Evolutionary conservation across 2,888 invertebrate genomes (phyloP).

Genomic region (Amblyjoppa proteus): DNA sequence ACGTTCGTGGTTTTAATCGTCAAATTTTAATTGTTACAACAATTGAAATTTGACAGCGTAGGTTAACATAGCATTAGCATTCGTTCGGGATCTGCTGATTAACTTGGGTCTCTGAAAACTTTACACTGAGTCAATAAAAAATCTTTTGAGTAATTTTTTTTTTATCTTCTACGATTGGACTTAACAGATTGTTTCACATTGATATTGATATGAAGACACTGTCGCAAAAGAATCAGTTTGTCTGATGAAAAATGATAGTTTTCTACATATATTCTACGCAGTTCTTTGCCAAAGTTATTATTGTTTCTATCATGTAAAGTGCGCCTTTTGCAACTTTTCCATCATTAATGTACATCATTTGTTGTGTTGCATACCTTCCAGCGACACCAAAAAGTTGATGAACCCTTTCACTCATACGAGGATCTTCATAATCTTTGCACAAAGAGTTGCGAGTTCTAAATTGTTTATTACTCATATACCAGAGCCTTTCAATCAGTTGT

Average conservation of each 20-base stretch:
- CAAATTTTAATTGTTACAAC: no score
- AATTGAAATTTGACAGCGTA: no score
- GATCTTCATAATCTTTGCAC: not conserved
- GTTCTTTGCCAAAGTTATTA: not conserved
- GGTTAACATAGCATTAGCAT: no score
- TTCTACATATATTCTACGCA: not conserved
- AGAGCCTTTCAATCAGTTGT: not conserved
- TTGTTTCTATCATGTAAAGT: not conserved
- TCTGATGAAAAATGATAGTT: not conserved
- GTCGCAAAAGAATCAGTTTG: not conserved
- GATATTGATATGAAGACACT: not conserved
- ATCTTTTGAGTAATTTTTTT: not conserved
- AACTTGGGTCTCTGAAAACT: not conserved
- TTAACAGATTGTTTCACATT: not conserved
- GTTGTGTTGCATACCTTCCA: not conserved
- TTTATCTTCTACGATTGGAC: not conserved
- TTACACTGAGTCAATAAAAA: not conserved
- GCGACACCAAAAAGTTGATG: not conserved
- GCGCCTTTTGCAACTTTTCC: not conserved
- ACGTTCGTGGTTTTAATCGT: no score
- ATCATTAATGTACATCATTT: not conserved
- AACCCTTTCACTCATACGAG: not conserved
- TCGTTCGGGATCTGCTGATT: not conserved
- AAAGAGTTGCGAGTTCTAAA: not conserved
- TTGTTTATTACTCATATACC: not conserved